Evolutionary conservation across 2,113 vertebrate species (phyloP), one percentile per base, ranked within the genome.

Genomic region (Actenoides hombroni): DNA sequence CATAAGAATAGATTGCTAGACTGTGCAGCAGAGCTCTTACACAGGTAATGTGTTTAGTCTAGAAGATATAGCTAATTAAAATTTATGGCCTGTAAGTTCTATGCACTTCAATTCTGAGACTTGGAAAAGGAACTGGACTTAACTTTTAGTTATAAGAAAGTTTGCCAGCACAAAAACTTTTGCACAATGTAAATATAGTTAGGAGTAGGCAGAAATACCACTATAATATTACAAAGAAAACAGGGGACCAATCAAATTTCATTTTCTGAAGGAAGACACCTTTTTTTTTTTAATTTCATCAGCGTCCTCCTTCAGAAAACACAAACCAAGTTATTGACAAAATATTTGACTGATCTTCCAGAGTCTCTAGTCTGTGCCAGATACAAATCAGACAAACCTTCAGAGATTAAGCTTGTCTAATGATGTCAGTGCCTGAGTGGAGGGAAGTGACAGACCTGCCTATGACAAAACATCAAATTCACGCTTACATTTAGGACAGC

Each of bases 231-330:
- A 64, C 29, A 87, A 18, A 2, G 18, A 33, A 33, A 85, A 53
- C 18, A 75, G 16, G 20, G 31, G 33, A 70, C 11, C 10, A 14
- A 37, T 0, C 1, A 3, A 39, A 24, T 83, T 68, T 0, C 3
- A 12, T 84, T 59, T 87, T 85, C 94, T 88, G 74, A 85, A 82
- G 67, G 25, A 87, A 83, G 26, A 64, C 14, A 29, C 49, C 24
- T 42, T 51, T 2, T 19, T 51, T 2, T 19, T 39, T 48, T 37
- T 37, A 37, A 35, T 75, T 90, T 31, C 37, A 65, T 31, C 26
- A 74, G 37, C 17, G 83, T 88, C 33, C 33, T 86, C 83, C 68
- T 28, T 77, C 92, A 93, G 67, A 71, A 90, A 83, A 90, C 13
- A 73, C 44, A 82, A 91, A 76, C 16, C 13, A 40, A 40, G 11